Conservation (phyloP, 2,113 vertebrate species). For the Etheostoma spectabile region DNA sequence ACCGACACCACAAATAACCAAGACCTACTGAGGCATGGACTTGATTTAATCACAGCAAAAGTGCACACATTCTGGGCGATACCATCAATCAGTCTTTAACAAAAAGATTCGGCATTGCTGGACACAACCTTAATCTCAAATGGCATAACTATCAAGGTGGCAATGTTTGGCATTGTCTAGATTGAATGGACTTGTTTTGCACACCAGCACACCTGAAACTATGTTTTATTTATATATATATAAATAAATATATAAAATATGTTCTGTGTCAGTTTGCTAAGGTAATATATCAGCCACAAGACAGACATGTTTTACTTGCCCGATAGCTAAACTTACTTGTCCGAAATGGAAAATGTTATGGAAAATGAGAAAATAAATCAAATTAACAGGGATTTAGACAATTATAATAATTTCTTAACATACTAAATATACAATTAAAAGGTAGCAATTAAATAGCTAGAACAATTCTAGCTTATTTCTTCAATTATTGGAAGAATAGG, state of each 20-base stretch:
- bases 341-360: no score
- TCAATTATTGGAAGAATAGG: no score
- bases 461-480: no score
- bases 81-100: not conserved
- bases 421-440: no score
- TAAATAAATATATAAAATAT: no score
- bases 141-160: not conserved
- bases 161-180: not conserved
- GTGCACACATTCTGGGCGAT: not conserved
- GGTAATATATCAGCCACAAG: not conserved
- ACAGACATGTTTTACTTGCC: no score
- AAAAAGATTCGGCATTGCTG: not conserved
- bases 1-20: slow-evolving; percentile 49
- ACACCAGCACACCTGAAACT: not conserved
- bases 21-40: slow-evolving; percentile 49
- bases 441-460: no score
- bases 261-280: not conserved
- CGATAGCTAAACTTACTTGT: no score
- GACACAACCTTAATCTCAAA: not conserved
- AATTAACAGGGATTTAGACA: no score
- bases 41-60: slow-evolving; percentile 61
- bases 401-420: no score
- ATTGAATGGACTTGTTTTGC: not conserved
- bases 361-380: no score
- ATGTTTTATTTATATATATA: no score